A percentile compares a stretch with the other conserved stretches of the same genome.
phyloP scores from a whole-genome alignment of 2,888 invertebrate species.

The Fragum whitleyi region DNA sequence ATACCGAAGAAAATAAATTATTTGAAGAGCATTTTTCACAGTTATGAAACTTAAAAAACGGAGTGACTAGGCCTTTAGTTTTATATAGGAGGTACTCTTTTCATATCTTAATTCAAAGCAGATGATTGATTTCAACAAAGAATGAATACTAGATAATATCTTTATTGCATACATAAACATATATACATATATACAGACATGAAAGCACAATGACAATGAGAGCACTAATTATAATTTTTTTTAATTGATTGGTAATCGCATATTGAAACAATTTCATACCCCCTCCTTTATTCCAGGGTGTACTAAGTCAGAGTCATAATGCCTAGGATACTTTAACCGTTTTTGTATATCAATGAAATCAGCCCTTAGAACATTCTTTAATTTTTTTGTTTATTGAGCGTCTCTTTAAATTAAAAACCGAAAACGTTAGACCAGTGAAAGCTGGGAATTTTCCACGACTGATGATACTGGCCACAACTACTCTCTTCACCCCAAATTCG shows the following conservation, averaged over 20 bases:
- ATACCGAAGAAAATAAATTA: no score
- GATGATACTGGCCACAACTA: constrained; percentile 1
- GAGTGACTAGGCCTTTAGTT: no score
- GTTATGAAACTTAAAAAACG: no score
- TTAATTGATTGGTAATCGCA: background rate
- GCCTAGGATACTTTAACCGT: background rate
- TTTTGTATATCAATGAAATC: constrained; percentile 10
- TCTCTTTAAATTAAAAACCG: background rate
- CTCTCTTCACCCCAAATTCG: constrained; percentile 5
- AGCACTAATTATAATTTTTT: no score
- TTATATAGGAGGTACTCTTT: no score
- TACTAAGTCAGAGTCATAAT: constrained; percentile 24
- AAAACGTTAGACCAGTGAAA: background rate
- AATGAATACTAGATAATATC: no score
- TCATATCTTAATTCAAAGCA: no score
- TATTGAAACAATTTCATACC: background rate
- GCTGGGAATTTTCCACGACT: background rate
- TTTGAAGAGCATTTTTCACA: no score
- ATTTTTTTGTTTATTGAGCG: constrained; percentile 9
- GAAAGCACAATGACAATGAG: no score
- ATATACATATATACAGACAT: no score
- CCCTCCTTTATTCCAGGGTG: constrained; percentile 13
- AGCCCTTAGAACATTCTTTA: background rate
- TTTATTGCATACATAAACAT: no score
- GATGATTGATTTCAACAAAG: no score